Conservation (phyloP, 2,888 invertebrate genomes). For the Cryptus armator region DNA sequence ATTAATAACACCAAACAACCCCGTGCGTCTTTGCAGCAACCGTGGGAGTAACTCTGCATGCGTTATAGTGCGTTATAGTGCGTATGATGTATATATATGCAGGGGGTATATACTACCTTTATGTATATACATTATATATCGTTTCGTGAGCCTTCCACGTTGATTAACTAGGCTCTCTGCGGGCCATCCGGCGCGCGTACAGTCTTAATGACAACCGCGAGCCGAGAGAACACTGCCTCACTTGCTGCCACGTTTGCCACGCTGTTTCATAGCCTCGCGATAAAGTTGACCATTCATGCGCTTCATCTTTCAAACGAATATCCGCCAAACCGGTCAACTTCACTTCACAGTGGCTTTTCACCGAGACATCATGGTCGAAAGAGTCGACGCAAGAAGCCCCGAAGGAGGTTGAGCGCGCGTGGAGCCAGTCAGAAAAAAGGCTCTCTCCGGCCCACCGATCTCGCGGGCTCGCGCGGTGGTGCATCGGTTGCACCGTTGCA, state of each 20-base stretch:
- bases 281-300: slow-evolving; percentile 15
- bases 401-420: slow-evolving; percentile 48
- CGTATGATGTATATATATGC: slow-evolving; percentile 27
- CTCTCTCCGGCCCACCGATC: slow-evolving; percentile 38
- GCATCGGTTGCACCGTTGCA: slow-evolving; percentile 46
- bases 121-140: slow-evolving; percentile 25
- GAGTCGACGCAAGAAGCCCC: slow-evolving; percentile 39
- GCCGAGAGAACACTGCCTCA: slow-evolving; percentile 29
- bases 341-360: slow-evolving; percentile 1
- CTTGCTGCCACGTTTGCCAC: not conserved
- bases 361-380: slow-evolving; percentile 9
- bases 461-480: slow-evolving; percentile 27
- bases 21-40: slow-evolving; percentile 50
- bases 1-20: slow-evolving; percentile 75
- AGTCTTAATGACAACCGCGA: slow-evolving; percentile 70
- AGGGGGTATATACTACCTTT: not conserved
- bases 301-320: not conserved
- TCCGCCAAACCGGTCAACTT: slow-evolving; percentile 42
- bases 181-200: slow-evolving; percentile 54
- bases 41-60: slow-evolving; percentile 57
- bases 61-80: not conserved
- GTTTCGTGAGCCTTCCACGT: slow-evolving; percentile 58
- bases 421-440: slow-evolving; percentile 63
- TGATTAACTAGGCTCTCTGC: slow-evolving; percentile 73
- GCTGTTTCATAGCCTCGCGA: not conserved